Conservation (phyloP, 2,888 invertebrate species). For the Beris morrisii region DNA sequence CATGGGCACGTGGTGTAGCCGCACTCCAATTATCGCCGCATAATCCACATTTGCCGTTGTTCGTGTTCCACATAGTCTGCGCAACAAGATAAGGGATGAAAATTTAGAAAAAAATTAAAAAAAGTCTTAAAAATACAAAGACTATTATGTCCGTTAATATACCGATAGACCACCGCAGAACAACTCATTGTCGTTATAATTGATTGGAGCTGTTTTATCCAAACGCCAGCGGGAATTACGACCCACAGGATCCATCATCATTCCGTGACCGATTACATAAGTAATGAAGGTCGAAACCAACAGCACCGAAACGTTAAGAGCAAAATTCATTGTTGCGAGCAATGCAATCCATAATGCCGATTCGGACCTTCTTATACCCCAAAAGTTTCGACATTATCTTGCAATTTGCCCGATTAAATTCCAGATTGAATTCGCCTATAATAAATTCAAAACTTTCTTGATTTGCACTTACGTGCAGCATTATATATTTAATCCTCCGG, state of each 20-base stretch:
- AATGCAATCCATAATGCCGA: too few relatives aligned
- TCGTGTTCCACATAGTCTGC: conserved; percentile 54
- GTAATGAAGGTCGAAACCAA: background rate
- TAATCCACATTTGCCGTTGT: conserved; percentile 59
- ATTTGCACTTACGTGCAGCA: too few relatives aligned
- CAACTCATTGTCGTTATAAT: conserved; percentile 26
- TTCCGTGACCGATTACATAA: conserved; percentile 25
- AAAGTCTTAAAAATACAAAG: background rate
- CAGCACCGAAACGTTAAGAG: background rate
- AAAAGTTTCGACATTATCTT: too few relatives aligned
- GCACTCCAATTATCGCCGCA: conserved; percentile 60
- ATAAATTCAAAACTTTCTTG: too few relatives aligned
- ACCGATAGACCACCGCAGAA: conserved; percentile 27
- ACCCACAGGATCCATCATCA: conserved; percentile 26
- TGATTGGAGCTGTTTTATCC: conserved; percentile 14
- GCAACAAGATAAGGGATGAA: background rate
- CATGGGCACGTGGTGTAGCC: conserved; percentile 58
- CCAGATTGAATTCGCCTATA: too few relatives aligned
- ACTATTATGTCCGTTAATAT: background rate
- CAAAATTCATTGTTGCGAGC: too few relatives aligned
- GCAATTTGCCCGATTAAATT: too few relatives aligned
- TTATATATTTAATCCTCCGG: too few relatives aligned
- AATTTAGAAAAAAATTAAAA: background rate
- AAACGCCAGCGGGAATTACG: conserved; percentile 25
- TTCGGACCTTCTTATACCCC: too few relatives aligned